These are phyloP conservation scores for Calliphora vomitoria DNA, from an alignment of 2,888 invertebrate genomes.

Conservation along the genomic window DNA sequence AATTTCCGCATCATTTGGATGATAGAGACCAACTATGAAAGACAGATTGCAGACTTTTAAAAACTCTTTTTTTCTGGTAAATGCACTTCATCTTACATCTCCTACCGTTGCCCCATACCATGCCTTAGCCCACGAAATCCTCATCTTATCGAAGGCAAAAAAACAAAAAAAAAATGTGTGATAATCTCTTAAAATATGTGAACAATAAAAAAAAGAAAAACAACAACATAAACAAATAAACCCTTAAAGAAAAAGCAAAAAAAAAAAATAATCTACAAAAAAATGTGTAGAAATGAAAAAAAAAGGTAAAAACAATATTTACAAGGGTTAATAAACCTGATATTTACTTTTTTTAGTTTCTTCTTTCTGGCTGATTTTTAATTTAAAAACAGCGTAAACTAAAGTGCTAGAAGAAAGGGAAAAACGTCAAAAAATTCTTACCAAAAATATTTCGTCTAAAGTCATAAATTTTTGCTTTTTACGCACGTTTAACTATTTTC, in stretches of 20 bases:
- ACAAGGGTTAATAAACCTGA: slow-evolving; percentile 71
- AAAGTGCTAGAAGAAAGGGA: not conserved
- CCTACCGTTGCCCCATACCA: not conserved
- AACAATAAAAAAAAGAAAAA: slow-evolving; percentile 37
- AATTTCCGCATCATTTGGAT: slow-evolving; percentile 76
- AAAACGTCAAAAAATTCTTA: slow-evolving; percentile 12
- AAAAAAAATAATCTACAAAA: slow-evolving; percentile 4
- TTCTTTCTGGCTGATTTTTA: slow-evolving; percentile 31
- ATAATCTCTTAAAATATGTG: slow-evolving; percentile 69
- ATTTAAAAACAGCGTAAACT: slow-evolving; percentile 33
- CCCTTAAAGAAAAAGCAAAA: slow-evolving; percentile 23
- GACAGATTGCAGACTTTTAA: slow-evolving; percentile 68
- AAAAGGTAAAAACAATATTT: slow-evolving; percentile 34
- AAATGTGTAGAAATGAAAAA: slow-evolving; percentile 14
- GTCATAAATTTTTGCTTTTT: slow-evolving; percentile 51
- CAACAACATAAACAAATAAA: slow-evolving; percentile 55
- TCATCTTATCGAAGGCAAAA: slow-evolving; percentile 17
- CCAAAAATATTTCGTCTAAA: slow-evolving; percentile 50
- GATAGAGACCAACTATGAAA: slow-evolving; percentile 64
- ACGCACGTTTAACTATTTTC: slow-evolving; percentile 55
- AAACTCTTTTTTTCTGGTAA: slow-evolving; percentile 46
- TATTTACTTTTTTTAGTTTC: slow-evolving; percentile 5
- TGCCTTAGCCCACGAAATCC: slow-evolving; percentile 6
- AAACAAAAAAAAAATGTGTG: slow-evolving; percentile 66
- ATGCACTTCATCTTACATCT: slow-evolving; percentile 40